Conservation (phyloP, 2,113 vertebrate genomes). For the Salvator merianae region DNA sequence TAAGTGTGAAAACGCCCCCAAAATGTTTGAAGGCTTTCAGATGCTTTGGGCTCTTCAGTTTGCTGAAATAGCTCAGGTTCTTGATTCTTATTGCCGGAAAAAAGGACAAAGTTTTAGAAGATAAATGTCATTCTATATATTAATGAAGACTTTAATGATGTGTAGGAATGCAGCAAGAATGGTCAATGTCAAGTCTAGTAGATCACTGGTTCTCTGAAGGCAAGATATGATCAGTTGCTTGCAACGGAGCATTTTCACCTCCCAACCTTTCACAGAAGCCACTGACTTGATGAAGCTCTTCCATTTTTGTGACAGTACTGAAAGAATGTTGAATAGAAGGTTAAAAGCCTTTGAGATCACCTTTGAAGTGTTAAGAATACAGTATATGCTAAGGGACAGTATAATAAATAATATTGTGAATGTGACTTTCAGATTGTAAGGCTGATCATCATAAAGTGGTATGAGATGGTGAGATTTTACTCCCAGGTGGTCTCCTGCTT, state of each 20-base stretch:
- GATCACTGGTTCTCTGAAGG: background rate
- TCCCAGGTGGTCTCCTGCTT: constrained; percentile 53
- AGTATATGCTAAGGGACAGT: constrained; percentile 28
- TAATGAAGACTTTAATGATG: background rate
- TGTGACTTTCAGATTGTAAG: constrained; percentile 65
- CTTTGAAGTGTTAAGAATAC: constrained; percentile 38
- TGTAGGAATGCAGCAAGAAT: background rate
- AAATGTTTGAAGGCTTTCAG: background rate
- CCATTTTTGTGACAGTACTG: constrained; percentile 28
- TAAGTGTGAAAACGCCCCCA: no score
- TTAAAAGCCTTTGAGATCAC: constrained; percentile 46
- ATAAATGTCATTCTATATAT: constrained; percentile 1
- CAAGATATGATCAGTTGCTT: background rate
- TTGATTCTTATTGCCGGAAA: background rate
- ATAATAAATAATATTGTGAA: constrained; percentile 49
- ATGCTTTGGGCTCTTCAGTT: background rate
- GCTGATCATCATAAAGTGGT: constrained; percentile 51
- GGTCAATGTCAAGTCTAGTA: background rate
- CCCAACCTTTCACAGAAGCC: background rate
- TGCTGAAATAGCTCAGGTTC: background rate
- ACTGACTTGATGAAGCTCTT: constrained; percentile 32
- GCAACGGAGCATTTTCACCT: fast-evolving
- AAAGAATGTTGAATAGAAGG: constrained; percentile 38
- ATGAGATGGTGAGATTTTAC: constrained; percentile 59
- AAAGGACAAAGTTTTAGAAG: background rate